Conservation (phyloP, 2,888 invertebrate genomes). For the Heteromyza rotundicornis region DNA sequence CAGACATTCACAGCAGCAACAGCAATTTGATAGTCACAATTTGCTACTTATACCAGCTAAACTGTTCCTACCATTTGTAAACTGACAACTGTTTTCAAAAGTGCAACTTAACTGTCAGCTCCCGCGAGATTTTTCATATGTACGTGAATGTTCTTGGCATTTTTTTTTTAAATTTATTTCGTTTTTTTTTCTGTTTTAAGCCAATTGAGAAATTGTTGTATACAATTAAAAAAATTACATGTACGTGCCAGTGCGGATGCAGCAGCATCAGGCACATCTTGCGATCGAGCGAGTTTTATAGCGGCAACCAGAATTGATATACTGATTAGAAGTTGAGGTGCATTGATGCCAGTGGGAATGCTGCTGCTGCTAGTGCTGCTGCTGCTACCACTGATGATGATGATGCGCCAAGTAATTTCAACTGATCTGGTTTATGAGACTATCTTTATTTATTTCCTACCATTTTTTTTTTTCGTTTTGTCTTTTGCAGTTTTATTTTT, state of each 20-base stretch:
- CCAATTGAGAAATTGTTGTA: slow-evolving; percentile 48
- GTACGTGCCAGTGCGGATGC: slow-evolving; percentile 43
- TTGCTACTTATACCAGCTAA: background rate
- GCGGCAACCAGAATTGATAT: slow-evolving; percentile 11
- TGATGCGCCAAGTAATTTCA: slow-evolving; percentile 6
- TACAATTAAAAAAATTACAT: slow-evolving; percentile 56
- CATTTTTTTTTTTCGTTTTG: background rate
- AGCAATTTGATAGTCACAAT: too few relatives aligned
- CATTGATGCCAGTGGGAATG: slow-evolving; percentile 16
- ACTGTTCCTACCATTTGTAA: slow-evolving; percentile 1
- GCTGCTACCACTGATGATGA: slow-evolving; percentile 10
- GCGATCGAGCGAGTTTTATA: slow-evolving; percentile 3
- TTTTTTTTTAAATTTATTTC: slow-evolving; percentile 13
- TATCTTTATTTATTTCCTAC: background rate
- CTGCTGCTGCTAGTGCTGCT: slow-evolving; percentile 17
- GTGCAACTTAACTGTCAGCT: slow-evolving; percentile 9
- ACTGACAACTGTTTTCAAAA: background rate
- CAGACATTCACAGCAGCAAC: too few relatives aligned
- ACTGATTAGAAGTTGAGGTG: background rate
- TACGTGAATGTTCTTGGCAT: background rate
- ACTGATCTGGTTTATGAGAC: slow-evolving; percentile 10
- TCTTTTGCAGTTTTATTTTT: slow-evolving; percentile 18
- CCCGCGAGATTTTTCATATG: slow-evolving; percentile 3
- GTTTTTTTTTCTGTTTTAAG: slow-evolving; percentile 10
- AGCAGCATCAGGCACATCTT: background rate